Percentiles rank a stretch among this genome's conserved stretches.
phyloP scores from a whole-genome alignment of 2,888 invertebrate species.

The Abscondita cerata region DNA sequence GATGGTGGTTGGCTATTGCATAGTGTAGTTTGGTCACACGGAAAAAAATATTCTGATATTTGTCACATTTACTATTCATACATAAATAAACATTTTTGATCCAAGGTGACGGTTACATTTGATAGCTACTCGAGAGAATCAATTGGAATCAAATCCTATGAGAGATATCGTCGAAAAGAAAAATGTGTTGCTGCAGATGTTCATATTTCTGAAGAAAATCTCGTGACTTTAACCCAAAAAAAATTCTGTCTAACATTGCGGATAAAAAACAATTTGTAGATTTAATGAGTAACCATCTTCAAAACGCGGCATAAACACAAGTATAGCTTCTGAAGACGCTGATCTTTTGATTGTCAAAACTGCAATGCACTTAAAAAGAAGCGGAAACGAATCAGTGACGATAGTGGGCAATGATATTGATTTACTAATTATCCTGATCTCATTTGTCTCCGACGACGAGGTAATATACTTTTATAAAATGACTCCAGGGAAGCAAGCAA shows the following conservation, averaged over 20 bases:
- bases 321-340: too few relatives aligned
- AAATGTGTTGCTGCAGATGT: slow-evolving; percentile 1
- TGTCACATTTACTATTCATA: not conserved
- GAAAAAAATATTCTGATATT: slow-evolving; percentile 1
- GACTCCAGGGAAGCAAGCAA: not conserved
- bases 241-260: slow-evolving; percentile 1
- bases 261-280: slow-evolving; percentile 6
- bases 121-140: not conserved
- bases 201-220: not conserved
- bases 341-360: too few relatives aligned
- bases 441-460: not conserved
- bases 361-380: too few relatives aligned
- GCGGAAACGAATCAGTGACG: too few relatives aligned
- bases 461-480: not conserved
- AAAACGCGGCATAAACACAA: not conserved
- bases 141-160: not conserved
- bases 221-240: not conserved
- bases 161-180: too few relatives aligned
- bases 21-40: not conserved
- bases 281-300: not conserved
- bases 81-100: not conserved
- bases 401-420: too few relatives aligned
- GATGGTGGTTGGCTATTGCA: too few relatives aligned
- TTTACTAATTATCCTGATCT: too few relatives aligned
- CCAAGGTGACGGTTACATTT: too few relatives aligned